Evolutionary conservation across 1,140 invertebrate genomes (phyloP).

Genomic region (Heliconius nattereri): DNA sequence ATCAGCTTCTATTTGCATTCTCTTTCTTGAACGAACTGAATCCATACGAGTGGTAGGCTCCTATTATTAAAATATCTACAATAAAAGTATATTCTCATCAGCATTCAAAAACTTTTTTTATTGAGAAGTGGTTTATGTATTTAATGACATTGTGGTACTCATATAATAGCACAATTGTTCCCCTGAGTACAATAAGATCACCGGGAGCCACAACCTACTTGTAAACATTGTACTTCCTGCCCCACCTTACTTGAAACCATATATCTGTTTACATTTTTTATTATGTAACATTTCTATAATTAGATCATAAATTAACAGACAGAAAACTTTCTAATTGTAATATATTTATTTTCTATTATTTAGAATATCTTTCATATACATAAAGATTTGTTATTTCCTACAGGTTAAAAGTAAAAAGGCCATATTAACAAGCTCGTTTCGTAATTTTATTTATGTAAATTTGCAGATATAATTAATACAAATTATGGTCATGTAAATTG

Average conservation of each 20-base stretch:
- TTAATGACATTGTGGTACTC: slow-evolving; percentile 46
- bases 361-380: slow-evolving; percentile 14
- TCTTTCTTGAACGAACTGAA: not conserved
- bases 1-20: not conserved
- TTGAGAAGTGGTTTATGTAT: slow-evolving; percentile 13
- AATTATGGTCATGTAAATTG: slow-evolving; percentile 80
- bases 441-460: slow-evolving; percentile 82
- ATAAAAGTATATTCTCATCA: slow-evolving; percentile 17
- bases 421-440: slow-evolving; percentile 76
- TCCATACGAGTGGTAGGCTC: not conserved
- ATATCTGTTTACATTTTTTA: slow-evolving; percentile 28
- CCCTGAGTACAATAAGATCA: slow-evolving; percentile 46
- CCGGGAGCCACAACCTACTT: slow-evolving; percentile 39
- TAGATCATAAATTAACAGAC: slow-evolving; percentile 34
- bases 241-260: slow-evolving; percentile 43
- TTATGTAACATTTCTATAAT: slow-evolving; percentile 35
- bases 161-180: slow-evolving; percentile 52
- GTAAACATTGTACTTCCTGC: slow-evolving; percentile 51
- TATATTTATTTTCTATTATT: slow-evolving; percentile 14
- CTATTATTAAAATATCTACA: not conserved
- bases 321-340: slow-evolving; percentile 13
- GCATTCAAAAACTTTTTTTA: slow-evolving; percentile 18
- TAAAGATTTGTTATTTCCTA: slow-evolving; percentile 21
- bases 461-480: slow-evolving; percentile 83
- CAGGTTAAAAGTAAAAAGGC: slow-evolving; percentile 52